Percentiles rank a stretch among this genome's conserved stretches.
Conservation (phyloP, 2,888 invertebrate genomes). For the Dasypogon diadema region DNA sequence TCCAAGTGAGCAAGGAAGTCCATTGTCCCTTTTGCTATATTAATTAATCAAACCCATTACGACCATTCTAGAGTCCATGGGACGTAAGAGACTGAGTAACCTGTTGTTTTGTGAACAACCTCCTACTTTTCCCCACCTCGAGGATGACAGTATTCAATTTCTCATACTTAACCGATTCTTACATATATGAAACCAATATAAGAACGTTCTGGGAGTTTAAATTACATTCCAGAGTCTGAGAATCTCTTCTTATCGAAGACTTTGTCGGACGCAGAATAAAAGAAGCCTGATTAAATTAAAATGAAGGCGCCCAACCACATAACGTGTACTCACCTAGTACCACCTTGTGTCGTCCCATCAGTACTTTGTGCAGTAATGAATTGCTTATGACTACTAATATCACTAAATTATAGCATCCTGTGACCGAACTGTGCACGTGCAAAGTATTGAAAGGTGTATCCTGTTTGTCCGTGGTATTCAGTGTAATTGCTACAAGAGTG, state of each 20-base stretch:
- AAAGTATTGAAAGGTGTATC: slow-evolving; percentile 4
- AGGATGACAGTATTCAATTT: not conserved
- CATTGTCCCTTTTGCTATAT: slow-evolving; percentile 37
- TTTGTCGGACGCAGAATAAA: not conserved
- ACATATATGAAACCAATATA: slow-evolving; percentile 17
- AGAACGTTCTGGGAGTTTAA: slow-evolving; percentile 16
- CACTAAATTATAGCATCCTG: slow-evolving; percentile 15
- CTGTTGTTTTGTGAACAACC: not conserved
- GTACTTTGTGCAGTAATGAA: not conserved
- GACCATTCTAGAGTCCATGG: not conserved
- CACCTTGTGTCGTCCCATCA: no score
- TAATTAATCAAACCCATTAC: slow-evolving; percentile 42
- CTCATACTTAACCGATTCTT: not conserved
- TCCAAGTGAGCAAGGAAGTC: slow-evolving; percentile 21
- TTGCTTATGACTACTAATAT: slow-evolving; percentile 3
- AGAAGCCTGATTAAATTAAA: not conserved
- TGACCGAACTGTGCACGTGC: slow-evolving; percentile 3
- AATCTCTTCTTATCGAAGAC: not conserved
- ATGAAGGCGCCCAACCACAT: not conserved
- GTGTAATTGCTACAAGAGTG: slow-evolving; percentile 5
- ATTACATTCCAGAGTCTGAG: slow-evolving; percentile 9
- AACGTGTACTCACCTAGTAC: not conserved
- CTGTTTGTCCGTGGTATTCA: no score
- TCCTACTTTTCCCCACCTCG: not conserved
- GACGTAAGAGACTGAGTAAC: not conserved